These are phyloP conservation scores for Parelbella ahira DNA, from an alignment of 2,888 invertebrate genomes.

Conservation along the genomic window DNA sequence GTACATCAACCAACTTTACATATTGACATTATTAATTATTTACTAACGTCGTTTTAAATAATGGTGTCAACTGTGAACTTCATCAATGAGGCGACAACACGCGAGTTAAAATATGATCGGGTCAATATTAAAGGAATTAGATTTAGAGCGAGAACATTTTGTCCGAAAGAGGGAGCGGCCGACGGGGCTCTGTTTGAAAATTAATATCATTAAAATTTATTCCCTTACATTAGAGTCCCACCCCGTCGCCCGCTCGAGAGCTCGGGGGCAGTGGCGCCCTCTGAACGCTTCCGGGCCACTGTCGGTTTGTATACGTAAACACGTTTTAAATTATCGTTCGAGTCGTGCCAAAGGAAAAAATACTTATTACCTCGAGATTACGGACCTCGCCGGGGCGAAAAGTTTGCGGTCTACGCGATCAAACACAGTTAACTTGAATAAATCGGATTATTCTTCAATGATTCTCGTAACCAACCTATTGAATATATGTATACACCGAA, in stretches of 20 bases:
- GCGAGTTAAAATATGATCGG: constrained; percentile 12
- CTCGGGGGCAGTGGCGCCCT: constrained; percentile 31
- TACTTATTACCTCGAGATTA: constrained; percentile 43
- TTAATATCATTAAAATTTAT: constrained; percentile 52
- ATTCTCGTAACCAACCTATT: constrained; percentile 13
- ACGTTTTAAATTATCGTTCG: constrained; percentile 56
- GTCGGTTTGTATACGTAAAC: constrained; percentile 45
- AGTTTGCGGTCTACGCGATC: constrained; percentile 10
- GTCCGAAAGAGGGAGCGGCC: constrained; percentile 26
- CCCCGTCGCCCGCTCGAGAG: constrained; percentile 27
- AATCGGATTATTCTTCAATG: constrained; percentile 10
- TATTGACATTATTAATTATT: too few species aligned
- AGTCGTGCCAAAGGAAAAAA: constrained; percentile 51
- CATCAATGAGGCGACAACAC: constrained; percentile 12
- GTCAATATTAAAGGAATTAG: constrained; percentile 29
- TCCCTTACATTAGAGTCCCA: constrained; percentile 36
- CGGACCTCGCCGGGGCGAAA: constrained; percentile 34
- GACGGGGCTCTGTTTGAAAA: constrained; percentile 39
- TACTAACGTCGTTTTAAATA: too few species aligned
- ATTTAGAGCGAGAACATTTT: constrained; percentile 26
- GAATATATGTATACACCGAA: too few species aligned
- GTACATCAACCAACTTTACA: too few species aligned
- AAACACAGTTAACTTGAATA: constrained; percentile 11
- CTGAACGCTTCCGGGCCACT: constrained; percentile 38
- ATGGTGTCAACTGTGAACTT: constrained; percentile 8